Percentiles rank a stretch among this genome's conserved stretches.
phyloP scores from a whole-genome alignment of 2,113 vertebrate species.

The Stegastes partitus region DNA sequence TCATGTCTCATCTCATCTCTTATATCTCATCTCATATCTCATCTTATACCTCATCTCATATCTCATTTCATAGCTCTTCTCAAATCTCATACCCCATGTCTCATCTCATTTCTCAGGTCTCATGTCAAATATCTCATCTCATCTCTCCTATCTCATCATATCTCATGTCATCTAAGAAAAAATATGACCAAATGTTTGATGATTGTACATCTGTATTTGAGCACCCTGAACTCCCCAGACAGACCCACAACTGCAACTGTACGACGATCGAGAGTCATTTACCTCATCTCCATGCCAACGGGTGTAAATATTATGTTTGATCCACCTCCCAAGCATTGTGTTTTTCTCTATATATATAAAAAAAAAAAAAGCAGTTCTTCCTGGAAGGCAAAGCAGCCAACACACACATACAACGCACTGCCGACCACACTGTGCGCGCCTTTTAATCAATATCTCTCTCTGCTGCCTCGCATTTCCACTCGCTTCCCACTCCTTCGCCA shows the following conservation, averaged over 20 bases:
- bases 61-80: no score
- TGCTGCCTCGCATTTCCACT: conserved; percentile 17
- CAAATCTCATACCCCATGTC: no score
- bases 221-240: background rate
- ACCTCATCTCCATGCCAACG: conserved; percentile 32
- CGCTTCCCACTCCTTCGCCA: conserved; percentile 24
- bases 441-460: conserved; percentile 55
- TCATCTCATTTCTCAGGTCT: no score
- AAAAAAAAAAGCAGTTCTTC: background rate
- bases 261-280: conserved; percentile 19
- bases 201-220: no score
- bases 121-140: no score
- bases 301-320: conserved; percentile 21
- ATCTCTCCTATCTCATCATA: no score
- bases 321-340: conserved; percentile 15
- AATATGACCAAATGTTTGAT: no score
- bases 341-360: no score
- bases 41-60: no score
- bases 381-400: conserved; percentile 35
- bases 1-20: no score
- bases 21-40: no score
- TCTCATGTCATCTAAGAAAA: no score
- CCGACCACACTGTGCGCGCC: conserved; percentile 14
- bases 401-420: background rate
- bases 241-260: background rate